A percentile compares a stretch with the other conserved stretches of the same genome.
Conservation (phyloP, 1,140 invertebrate genomes). For the Rhopalosiphum maidis region DNA sequence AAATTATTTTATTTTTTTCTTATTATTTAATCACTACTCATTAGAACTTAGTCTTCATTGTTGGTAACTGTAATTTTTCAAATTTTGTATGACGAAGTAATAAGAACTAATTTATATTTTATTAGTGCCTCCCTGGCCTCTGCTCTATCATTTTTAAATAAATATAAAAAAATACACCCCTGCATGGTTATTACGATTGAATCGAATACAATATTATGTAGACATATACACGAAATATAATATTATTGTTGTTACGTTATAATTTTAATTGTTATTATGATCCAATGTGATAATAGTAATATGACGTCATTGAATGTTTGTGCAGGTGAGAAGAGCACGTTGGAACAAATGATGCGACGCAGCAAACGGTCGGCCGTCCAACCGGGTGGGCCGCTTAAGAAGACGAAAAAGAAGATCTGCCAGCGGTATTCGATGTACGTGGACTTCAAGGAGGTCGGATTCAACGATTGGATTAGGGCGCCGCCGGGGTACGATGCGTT, state of each 20-base stretch:
- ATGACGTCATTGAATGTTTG: not conserved
- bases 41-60: not conserved
- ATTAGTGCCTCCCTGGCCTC: too few species aligned
- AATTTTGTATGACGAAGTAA: too few species aligned
- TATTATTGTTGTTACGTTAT: too few species aligned
- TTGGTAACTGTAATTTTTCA: too few species aligned
- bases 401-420: conserved; percentile 75
- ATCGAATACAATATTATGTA: too few species aligned
- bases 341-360: conserved; percentile 56
- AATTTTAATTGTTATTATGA: too few species aligned
- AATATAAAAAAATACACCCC: too few species aligned
- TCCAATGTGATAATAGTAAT: not conserved
- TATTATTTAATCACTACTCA: not conserved
- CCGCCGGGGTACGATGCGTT: conserved; percentile 94
- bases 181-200: too few species aligned
- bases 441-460: conserved; percentile 95
- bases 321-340: not conserved
- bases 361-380: conserved; percentile 61
- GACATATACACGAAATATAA: too few species aligned
- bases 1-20: not conserved
- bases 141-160: too few species aligned
- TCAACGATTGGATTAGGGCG: conserved; percentile 99
- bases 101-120: too few species aligned
- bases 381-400: conserved; percentile 61
- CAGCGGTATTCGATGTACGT: conserved; percentile 87